Evolutionary conservation across 1,140 invertebrate genomes (phyloP).

Genomic region (Atta cephalotes): DNA sequence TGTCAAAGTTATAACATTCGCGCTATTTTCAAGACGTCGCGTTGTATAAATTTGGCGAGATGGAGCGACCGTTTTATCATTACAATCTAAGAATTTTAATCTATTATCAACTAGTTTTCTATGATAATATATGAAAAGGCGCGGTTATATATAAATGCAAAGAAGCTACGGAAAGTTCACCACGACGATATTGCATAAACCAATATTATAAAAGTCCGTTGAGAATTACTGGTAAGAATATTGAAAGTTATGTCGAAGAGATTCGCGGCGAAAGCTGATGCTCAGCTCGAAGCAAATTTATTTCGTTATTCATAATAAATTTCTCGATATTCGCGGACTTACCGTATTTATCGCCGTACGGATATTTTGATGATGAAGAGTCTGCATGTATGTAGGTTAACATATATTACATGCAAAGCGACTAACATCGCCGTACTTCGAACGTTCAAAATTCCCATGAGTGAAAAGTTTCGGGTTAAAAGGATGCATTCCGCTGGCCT

Average conservation of each 20-base stretch:
- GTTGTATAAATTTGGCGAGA: background rate
- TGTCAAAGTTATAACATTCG: slow-evolving; percentile 27
- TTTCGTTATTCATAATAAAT: slow-evolving; percentile 47
- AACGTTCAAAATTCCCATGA: slow-evolving; percentile 39
- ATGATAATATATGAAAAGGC: background rate
- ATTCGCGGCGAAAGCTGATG: slow-evolving; percentile 2
- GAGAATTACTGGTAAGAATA: slow-evolving; percentile 42
- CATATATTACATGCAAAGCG: slow-evolving; percentile 26
- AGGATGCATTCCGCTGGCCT: slow-evolving; percentile 53
- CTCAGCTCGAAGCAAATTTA: slow-evolving; percentile 14
- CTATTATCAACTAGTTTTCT: background rate
- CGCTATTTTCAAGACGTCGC: slow-evolving; percentile 12
- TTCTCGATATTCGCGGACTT: slow-evolving; percentile 6
- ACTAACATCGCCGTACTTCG: background rate
- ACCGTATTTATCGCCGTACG: background rate
- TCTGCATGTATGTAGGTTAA: slow-evolving; percentile 13
- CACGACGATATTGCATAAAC: slow-evolving; percentile 37
- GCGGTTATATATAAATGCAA: background rate
- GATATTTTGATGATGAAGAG: slow-evolving; percentile 3
- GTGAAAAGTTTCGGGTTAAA: slow-evolving; percentile 55
- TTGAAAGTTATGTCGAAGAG: slow-evolving; percentile 24
- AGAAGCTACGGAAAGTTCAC: background rate
- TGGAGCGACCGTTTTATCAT: too few relatives aligned
- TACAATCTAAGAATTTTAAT: slow-evolving; percentile 10
- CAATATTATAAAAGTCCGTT: slow-evolving; percentile 34